Evolutionary conservation across 2,113 vertebrate genomes (phyloP), one percentile per base, ranked within the genome.

Genomic region (Seriola rivoliana): DNA sequence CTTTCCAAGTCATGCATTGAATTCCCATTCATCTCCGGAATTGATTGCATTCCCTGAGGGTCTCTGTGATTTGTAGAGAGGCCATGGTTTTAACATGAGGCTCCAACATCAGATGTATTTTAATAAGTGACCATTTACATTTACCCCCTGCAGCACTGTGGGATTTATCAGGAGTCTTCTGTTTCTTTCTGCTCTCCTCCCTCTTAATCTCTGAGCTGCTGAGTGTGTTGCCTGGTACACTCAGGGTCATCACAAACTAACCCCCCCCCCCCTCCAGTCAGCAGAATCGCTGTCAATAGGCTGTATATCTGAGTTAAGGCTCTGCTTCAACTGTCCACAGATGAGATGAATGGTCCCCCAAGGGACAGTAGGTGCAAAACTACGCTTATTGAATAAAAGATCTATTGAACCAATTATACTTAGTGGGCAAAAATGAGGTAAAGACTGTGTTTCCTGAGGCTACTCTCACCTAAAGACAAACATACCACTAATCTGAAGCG

Each of bases 1-100:
- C 70, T 64, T 80, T 85, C 38, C 67, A 84, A 88, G 69, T 64
- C 82, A 75, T 80, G 83, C 84, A 82, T 87, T 87, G 68, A 21
- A 72, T 92, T 80, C 68, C 70, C 50, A 78, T 85, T 88, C 55
- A 80, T 84, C 85, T 73, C 65, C 36, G 71, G 55, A 85, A 84
- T 75, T 74, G 82, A 83, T 32, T 81, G 57, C 48, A n/a, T 58
- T 63, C 74, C 81, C 67, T 1, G 16, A 29, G 73, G 81, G 55
- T 67, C 71, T 44, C 34, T 36, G 10, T 65, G 67, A 80, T 82
- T 77, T 85, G 48, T 48, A 68, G 34, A 64, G 36, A 25, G 23
- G 16, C 65, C 40, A 3, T 64, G 19, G 16, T 64, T 85, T 64
- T 62, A 73, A 16, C 23, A 23, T 0, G 1, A 63, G 19, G 60